phyloP scores from a whole-genome alignment of 2,797 vertebrate species.

The Chromobotia macracanthus region DNA sequence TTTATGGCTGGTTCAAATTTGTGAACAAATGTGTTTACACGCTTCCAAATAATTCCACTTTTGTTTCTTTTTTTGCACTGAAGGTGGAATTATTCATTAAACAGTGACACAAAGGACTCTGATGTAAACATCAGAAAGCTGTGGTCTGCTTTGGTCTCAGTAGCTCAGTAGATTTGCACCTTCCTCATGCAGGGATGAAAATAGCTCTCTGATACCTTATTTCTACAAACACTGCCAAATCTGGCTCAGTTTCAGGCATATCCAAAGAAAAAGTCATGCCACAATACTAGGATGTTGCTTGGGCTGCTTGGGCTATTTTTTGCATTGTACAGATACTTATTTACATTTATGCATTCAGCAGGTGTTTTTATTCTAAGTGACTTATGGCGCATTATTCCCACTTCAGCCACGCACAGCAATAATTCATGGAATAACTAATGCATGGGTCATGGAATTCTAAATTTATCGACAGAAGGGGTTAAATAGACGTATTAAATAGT shows the following conservation, averaged over 20 bases:
- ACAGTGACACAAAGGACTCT: background rate
- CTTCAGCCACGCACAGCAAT: no score
- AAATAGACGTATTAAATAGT: no score
- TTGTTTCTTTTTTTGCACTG: background rate
- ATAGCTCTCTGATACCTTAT: background rate
- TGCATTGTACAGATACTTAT: no score
- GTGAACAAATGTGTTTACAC: conserved; percentile 17
- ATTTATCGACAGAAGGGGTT: no score
- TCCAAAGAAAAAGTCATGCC: no score
- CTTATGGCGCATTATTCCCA: no score
- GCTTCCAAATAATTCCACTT: conserved; percentile 24
- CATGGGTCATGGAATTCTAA: no score
- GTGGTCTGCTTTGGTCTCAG: conserved; percentile 20
- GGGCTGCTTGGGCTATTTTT: no score
- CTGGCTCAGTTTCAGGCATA: background rate
- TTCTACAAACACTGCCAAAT: background rate
- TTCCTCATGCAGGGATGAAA: conserved; percentile 18
- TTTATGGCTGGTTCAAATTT: conserved; percentile 1
- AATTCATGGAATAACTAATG: no score
- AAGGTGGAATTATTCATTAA: conserved; percentile 1
- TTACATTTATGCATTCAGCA: no score
- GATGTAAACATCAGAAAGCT: conserved; percentile 2
- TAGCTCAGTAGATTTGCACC: background rate
- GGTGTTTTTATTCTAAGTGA: no score
- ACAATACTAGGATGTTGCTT: no score